A percentile compares a stretch with the other conserved stretches of the same genome.
These are phyloP conservation scores for Istiophorus platypterus DNA, from an alignment of 2,113 vertebrate genomes.

Conservation along the genomic window DNA sequence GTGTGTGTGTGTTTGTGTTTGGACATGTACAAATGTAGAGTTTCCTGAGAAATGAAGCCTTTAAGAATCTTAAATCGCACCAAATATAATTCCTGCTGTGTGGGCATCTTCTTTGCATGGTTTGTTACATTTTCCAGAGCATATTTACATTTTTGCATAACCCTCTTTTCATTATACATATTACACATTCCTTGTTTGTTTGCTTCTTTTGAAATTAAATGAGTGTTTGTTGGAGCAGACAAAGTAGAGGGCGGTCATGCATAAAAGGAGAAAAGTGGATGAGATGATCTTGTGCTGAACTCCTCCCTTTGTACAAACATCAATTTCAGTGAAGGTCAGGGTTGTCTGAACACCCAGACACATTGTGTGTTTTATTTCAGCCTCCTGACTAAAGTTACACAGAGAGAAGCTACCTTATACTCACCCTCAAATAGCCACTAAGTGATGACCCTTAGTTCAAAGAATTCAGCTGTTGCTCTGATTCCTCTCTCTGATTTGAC, in stretches of 20 bases:
- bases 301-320: not conserved
- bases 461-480: slow-evolving; percentile 23
- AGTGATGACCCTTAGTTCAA: slow-evolving; percentile 18
- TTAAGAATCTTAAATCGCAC: slow-evolving; percentile 13
- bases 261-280: not conserved
- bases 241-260: not conserved
- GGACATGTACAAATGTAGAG: not conserved
- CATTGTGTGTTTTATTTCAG: not conserved
- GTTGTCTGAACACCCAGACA: slow-evolving; percentile 3
- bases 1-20: not conserved
- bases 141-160: slow-evolving; percentile 11
- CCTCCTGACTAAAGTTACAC: slow-evolving; percentile 14
- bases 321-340: slow-evolving; percentile 11
- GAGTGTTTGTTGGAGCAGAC: not conserved
- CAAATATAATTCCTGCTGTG: slow-evolving; percentile 1
- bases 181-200: not conserved
- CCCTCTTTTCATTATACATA: not conserved
- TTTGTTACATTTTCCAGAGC: not conserved
- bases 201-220: not conserved
- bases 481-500: slow-evolving; percentile 16
- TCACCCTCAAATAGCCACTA: slow-evolving; percentile 23
- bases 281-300: not conserved
- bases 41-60: not conserved
- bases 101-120: slow-evolving; percentile 6
- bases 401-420: not conserved